These are phyloP conservation scores for Mellilla xanthometata DNA, from an alignment of 2,888 invertebrate genomes.

Conservation along the genomic window DNA sequence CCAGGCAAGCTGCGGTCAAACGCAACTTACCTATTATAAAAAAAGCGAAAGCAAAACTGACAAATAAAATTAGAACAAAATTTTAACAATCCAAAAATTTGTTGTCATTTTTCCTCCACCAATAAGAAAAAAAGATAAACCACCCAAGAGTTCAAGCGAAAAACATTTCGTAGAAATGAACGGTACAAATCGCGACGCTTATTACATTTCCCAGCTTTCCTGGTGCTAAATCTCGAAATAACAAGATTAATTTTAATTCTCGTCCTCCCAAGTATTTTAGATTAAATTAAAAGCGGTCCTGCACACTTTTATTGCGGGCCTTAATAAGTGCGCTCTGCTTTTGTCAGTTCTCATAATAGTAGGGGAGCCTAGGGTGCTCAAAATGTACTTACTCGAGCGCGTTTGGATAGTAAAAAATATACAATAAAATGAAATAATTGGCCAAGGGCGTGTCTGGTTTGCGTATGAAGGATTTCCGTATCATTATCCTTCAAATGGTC, in stretches of 20 bases:
- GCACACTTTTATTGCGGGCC: constrained; percentile 18
- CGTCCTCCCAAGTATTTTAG: constrained; percentile 42
- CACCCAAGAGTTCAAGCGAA: constrained; percentile 9
- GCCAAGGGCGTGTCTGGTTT: too few species aligned
- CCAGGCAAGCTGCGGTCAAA: too few species aligned
- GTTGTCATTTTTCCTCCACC: neutral
- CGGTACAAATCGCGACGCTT: constrained; percentile 32
- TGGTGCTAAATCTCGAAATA: constrained; percentile 47
- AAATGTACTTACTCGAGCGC: too few species aligned
- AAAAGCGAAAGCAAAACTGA: too few species aligned
- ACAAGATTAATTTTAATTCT: constrained; percentile 51
- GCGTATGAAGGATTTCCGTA: too few species aligned
- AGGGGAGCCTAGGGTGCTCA: too few species aligned
- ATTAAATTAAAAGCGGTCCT: constrained; percentile 57
- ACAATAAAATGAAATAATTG: too few species aligned
- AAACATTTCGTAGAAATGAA: constrained; percentile 27
- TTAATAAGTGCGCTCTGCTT: constrained; percentile 21
- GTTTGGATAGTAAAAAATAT: too few species aligned
- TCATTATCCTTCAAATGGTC: too few species aligned
- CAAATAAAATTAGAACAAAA: too few species aligned
- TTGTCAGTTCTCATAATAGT: constrained; percentile 23
- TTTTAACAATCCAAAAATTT: neutral
- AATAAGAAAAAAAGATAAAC: neutral
- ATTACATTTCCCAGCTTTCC: constrained; percentile 40
- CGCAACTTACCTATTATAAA: too few species aligned